phyloP scores from a whole-genome alignment of 2,888 invertebrate genomes.

The Gastracanthus pulcherrimus region DNA sequence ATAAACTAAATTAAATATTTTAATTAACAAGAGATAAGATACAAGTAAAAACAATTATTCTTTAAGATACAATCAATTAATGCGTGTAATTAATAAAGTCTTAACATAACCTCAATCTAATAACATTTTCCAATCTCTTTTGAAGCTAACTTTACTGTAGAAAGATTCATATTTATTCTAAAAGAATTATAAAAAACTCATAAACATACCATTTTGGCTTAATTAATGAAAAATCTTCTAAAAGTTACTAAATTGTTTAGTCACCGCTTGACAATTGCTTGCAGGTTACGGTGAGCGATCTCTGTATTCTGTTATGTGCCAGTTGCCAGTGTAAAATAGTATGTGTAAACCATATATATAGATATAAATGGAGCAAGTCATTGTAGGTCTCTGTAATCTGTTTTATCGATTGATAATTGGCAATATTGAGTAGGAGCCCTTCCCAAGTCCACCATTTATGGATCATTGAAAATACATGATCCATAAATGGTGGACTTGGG shows the following conservation, averaged over 20 bases:
- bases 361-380: neutral
- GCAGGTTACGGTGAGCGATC: neutral
- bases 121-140: neutral
- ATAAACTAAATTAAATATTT: neutral
- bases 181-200: neutral
- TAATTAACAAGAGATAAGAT: neutral
- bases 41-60: neutral
- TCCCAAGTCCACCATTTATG: too few species aligned
- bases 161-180: neutral
- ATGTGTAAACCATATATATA: neutral
- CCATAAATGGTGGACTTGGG: too few species aligned
- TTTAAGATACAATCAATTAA: neutral
- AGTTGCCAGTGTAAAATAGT: too few species aligned
- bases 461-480: too few species aligned
- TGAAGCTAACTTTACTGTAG: neutral
- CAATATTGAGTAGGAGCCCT: too few species aligned
- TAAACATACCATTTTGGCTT: constrained; percentile 46
- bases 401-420: neutral
- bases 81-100: neutral
- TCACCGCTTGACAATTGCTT: constrained; percentile 13
- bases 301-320: too few species aligned
- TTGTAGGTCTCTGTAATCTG: neutral
- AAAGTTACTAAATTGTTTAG: constrained; percentile 14
- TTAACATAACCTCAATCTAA: constrained; percentile 17
- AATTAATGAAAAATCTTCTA: neutral